phyloP scores from a whole-genome alignment of 2,797 vertebrate species.

The Limnodromus scolopaceus region DNA sequence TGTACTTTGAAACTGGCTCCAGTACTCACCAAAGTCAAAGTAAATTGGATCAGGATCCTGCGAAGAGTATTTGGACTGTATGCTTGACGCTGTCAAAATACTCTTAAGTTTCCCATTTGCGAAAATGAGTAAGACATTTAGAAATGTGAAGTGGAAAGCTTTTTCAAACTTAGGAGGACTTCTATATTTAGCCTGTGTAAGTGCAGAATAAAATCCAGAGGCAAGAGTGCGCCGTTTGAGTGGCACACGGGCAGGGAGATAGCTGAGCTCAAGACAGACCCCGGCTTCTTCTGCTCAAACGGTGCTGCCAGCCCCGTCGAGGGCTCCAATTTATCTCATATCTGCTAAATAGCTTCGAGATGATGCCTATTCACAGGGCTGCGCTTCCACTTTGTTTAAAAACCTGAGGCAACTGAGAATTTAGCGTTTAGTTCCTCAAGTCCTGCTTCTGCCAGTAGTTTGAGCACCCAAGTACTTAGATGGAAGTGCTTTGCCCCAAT shows the following conservation, averaged over 20 bases:
- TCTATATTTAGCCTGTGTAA: not conserved
- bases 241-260: not conserved
- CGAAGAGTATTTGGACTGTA: not conserved
- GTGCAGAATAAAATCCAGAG: not conserved
- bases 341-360: not conserved
- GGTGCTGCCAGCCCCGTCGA: not conserved
- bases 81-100: not conserved
- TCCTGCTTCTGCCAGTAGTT: not conserved
- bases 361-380: not conserved
- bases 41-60: not conserved
- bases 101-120: not conserved
- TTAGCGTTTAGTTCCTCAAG: not conserved
- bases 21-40: not conserved
- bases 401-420: not conserved
- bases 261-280: not conserved
- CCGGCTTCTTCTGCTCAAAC: not conserved
- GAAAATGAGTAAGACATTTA: not conserved
- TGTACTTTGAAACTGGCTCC: not conserved
- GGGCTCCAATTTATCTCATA: not conserved
- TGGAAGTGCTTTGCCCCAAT: constrained; percentile 40
- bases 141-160: not conserved
- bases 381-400: not conserved
- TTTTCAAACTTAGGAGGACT: not conserved
- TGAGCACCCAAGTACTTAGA: not conserved
- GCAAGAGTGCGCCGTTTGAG: not conserved